phyloP scores from a whole-genome alignment of 1,140 invertebrate species.

The Drosophila pachea region DNA sequence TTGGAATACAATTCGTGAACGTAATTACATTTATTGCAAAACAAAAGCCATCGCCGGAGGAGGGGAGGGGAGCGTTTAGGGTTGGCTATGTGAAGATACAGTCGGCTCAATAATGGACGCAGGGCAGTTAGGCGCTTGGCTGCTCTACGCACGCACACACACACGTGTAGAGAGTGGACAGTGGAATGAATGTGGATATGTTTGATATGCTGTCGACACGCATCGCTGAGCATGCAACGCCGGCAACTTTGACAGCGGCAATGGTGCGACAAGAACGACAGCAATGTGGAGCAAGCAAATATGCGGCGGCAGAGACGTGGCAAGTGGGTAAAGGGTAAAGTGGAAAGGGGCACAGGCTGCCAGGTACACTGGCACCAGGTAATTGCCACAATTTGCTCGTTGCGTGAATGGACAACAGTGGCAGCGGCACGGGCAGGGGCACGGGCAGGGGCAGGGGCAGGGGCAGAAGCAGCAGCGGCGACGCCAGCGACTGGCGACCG shows the following conservation, averaged over 20 bases:
- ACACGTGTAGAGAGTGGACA: conserved; percentile 1
- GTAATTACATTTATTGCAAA: conserved; percentile 72
- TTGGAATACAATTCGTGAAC: conserved; percentile 66
- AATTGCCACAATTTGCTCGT: conserved; percentile 77
- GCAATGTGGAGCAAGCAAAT: conserved; percentile 55
- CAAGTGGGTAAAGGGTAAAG: background rate
- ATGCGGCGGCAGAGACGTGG: conserved; percentile 33
- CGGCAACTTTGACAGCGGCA: conserved; percentile 36
- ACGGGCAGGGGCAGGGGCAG: background rate
- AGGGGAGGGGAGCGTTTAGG: conserved; percentile 23
- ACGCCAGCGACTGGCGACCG: too few species aligned
- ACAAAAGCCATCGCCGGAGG: conserved; percentile 46
- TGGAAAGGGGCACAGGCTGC: background rate
- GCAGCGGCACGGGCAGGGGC: background rate
- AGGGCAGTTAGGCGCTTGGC: conserved; percentile 16
- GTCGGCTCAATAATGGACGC: conserved; percentile 8
- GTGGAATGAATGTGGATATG: conserved; percentile 54
- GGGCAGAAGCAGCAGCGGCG: background rate
- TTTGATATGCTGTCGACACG: conserved; percentile 70
- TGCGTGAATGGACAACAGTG: conserved; percentile 59
- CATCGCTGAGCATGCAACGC: conserved; percentile 69
- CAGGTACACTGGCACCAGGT: conserved; percentile 23
- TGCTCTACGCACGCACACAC: conserved; percentile 2
- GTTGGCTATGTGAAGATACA: background rate
- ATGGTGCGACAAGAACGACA: conserved; percentile 26